phyloP scores from a whole-genome alignment of 2,797 vertebrate genomes.

The Nothura maculosa region DNA sequence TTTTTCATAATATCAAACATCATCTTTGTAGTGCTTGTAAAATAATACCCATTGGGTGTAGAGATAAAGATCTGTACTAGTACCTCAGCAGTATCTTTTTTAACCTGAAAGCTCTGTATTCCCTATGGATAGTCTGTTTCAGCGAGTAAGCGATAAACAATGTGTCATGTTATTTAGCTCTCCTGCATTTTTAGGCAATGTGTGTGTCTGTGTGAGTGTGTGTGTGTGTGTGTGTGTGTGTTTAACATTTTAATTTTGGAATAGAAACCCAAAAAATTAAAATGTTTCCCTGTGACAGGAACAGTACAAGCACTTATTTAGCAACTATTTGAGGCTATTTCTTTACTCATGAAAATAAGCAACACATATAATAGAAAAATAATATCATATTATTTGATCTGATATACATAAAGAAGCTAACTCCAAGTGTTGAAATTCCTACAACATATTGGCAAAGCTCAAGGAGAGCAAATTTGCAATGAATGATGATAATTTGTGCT shows the following conservation, averaged over 20 bases:
- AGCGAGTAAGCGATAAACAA: slow-evolving; percentile 52
- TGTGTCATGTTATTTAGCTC: not conserved
- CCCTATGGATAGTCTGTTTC: slow-evolving; percentile 31
- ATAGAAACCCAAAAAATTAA: not conserved
- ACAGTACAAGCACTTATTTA: not conserved
- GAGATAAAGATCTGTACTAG: slow-evolving; percentile 9
- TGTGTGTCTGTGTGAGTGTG: too few relatives aligned
- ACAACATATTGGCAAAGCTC: slow-evolving; percentile 66
- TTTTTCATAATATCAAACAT: slow-evolving; percentile 39
- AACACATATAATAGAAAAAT: slow-evolving; percentile 30
- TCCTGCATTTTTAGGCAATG: not conserved
- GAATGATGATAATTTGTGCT: slow-evolving; percentile 78
- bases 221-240: too few relatives aligned
- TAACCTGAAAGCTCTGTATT: slow-evolving; percentile 38
- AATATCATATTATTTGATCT: slow-evolving; percentile 32
- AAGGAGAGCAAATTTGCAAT: slow-evolving; percentile 77
- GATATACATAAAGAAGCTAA: slow-evolving; percentile 30
- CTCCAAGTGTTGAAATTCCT: slow-evolving; percentile 53
- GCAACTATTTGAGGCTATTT: not conserved
- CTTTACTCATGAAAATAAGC: not conserved
- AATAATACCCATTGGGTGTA: slow-evolving; percentile 2
- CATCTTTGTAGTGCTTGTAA: slow-evolving; percentile 29
- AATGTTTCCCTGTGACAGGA: not conserved
- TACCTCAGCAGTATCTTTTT: slow-evolving; percentile 16
- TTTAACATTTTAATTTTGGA: too few relatives aligned